Conservation (phyloP, 2,113 vertebrate species). For the Xenotilapia longispinis region DNA sequence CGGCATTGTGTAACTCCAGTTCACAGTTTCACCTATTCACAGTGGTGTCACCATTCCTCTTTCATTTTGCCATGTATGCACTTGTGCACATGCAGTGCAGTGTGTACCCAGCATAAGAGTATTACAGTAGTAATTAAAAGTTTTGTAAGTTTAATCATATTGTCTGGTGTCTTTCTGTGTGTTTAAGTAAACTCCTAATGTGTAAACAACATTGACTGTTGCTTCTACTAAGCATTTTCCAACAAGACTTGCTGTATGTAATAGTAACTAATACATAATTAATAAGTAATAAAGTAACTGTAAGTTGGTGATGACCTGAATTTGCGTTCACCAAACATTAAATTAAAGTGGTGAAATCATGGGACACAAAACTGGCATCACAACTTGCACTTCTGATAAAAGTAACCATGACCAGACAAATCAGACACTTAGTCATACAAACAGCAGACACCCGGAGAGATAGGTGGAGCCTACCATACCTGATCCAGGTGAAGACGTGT, state of each 20-base stretch:
- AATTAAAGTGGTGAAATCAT: not conserved
- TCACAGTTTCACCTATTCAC: not conserved
- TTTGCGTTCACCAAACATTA: not conserved
- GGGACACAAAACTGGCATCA: not conserved
- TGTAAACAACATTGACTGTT: not conserved
- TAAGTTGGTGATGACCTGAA: not conserved
- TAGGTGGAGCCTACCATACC: slow-evolving; percentile 62
- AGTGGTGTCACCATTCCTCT: not conserved
- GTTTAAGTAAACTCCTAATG: not conserved
- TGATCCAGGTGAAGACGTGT: slow-evolving; percentile 78
- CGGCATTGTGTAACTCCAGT: not conserved
- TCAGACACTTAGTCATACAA: slow-evolving; percentile 38
- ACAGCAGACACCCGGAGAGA: slow-evolving; percentile 9
- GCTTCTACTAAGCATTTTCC: not conserved
- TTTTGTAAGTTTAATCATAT: not conserved
- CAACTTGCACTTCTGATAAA: not conserved
- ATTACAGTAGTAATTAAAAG: not conserved
- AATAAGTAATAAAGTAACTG: not conserved
- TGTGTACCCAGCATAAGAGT: not conserved
- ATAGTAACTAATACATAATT: not conserved
- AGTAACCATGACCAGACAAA: not conserved
- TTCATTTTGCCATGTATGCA: not conserved
- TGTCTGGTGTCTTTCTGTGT: not conserved
- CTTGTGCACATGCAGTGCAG: not conserved
- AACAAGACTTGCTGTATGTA: not conserved